Base-by-base conservation (phyloP, 2,113 vertebrate species). In the Macquaria ambigua region DNA sequence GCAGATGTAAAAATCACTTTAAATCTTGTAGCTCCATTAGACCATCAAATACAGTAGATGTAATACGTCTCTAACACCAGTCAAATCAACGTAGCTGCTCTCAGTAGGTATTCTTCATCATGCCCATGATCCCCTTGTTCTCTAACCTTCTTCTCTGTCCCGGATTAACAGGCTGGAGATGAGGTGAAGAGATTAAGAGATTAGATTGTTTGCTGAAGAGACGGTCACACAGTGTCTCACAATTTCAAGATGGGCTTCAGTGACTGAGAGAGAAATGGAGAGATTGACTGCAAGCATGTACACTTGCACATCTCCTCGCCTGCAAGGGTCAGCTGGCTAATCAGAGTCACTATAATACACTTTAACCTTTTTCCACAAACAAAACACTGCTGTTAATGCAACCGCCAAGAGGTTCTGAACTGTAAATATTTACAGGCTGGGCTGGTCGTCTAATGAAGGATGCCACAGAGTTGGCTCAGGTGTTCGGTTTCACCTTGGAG, bases 381-480 rank as follows among this genome's bases (percentile, higher is more conserved):
- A 70, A 66, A 70, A 63, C 4, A 1, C 71, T 31, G 14, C 62
- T 68, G 67, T 85, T 82, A 79, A 64, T 83, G 66, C 50, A 70
- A 56, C 63, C 71, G 74, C 81, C 75, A 48, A 68, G 75, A 78
- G 61, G 77, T 67, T 82, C 48, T 86, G 79, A 89, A 87, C 75
- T 81, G 81, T 90, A 94, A 93, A 90, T 91, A 93, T 92, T 89
- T 87, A 88, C 83, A 77, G 82, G 79, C 61, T 77, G 70, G 50
- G 74, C 58, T 72, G 84, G 68, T 66, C 68, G 78, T 72, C 77
- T 90, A 90, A 90, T 91, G 87, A 91, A 89, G 85, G 81, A 83
- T 88, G 70, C 85, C 53, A 59, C 64, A 73, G 73, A 80, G 73
- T 84, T 82, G 71, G 72, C 82, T 84, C 5, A 58, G 61, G 28